Base-by-base conservation (phyloP, 2,113 vertebrate genomes). In the Mirza zaza region DNA sequence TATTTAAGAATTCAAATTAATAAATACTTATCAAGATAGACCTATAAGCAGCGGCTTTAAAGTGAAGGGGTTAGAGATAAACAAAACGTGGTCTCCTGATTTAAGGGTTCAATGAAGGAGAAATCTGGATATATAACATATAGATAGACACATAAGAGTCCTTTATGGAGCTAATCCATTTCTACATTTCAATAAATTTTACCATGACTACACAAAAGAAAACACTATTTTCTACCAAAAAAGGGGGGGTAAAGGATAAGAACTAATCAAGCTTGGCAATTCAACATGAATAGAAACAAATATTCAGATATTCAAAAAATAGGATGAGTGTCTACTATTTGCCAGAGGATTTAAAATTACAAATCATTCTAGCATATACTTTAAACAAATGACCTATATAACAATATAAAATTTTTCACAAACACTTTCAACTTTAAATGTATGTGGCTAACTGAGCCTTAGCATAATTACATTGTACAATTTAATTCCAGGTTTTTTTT, bases 181-280 rank as follows among this genome's bases (percentile, higher is more conserved):
- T 94, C 21, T 76, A 91, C 42, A 87, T 68, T 87, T 87, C 50
- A 94, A 57, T 57, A 91, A 94, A 91, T 48, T 18, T 48, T 70
- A 82, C 29, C 39, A 76, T 14, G 70, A 15, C 39, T 70, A 57
- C 39, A 63, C 11, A 79, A 85, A 95, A 80, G 36, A 63, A 76
- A 61, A 18, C 76, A 63, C 4, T 80, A 36, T 23, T 83, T 76
- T 85, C 48, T 48, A 70, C 32, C 55, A 67, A n/a, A 79, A n/a
- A 82, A 91, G 39, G 6, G 32, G 39, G 6, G 10, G 52, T 13
- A 14, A 70, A 92, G 29, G 48, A 82, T 29, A 14, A 76, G 39
- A 91, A 91, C 68, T 36, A 83, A 55, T 63, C 50, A 67, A 85
- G 63, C 25, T 5, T 50, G 12, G 61, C 5, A 65, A 79, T 65